A percentile compares a stretch with the other conserved stretches of the same genome.
Conservation (phyloP, 2,113 vertebrate species). For the Notechis scutatus region DNA sequence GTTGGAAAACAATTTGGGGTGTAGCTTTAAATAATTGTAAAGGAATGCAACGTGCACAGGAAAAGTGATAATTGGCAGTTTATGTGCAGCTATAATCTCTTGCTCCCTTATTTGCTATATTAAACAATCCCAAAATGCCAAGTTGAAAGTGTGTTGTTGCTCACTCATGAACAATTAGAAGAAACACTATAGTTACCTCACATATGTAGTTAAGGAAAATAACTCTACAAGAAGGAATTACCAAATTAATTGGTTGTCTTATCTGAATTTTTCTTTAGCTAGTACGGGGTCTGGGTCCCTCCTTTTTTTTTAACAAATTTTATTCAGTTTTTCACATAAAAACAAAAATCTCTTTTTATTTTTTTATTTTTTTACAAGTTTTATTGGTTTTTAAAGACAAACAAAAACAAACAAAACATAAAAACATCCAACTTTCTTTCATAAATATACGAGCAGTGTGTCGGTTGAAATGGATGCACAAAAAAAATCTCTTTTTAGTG, state of each 20-base stretch:
- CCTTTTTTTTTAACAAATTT: background rate
- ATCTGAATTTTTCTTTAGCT: constrained; percentile 29
- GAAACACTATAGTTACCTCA: background rate
- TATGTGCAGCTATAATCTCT: background rate
- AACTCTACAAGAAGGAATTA: constrained; percentile 25
- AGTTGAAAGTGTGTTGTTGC: background rate
- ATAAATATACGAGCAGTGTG: too few relatives aligned
- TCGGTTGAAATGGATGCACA: too few relatives aligned
- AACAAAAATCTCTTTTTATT: too few relatives aligned
- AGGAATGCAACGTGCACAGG: background rate
- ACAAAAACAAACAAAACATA: too few relatives aligned
- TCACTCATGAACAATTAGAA: background rate
- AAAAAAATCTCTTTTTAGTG: too few relatives aligned
- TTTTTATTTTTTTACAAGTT: too few relatives aligned
- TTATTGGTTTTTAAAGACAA: too few relatives aligned
- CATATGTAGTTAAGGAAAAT: constrained; percentile 29
- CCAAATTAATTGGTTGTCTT: constrained; percentile 47
- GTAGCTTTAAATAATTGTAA: background rate
- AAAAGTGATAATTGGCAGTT: background rate
- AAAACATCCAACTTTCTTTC: too few relatives aligned
- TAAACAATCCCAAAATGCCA: constrained; percentile 8
- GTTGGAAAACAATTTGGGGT: background rate
- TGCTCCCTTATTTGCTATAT: background rate
- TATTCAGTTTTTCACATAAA: too few relatives aligned
- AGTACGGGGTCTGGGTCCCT: constrained; percentile 2